Conservation (phyloP, 1,140 invertebrate species). For the Cherax destructor region DNA sequence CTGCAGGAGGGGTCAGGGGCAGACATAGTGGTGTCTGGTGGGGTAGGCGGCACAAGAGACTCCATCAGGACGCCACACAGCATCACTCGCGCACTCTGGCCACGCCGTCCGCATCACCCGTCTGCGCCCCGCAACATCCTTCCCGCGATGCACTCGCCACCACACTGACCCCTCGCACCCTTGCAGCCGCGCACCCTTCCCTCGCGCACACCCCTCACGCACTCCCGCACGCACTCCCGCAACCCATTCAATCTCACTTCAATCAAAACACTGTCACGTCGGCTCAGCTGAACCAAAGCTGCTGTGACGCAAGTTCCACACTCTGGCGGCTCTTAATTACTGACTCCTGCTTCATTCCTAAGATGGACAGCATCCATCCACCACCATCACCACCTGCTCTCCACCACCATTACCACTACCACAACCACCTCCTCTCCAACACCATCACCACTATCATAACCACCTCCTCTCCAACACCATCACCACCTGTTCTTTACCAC, state of each 20-base stretch:
- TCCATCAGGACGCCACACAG: background rate
- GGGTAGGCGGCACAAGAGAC: slow-evolving; percentile 9
- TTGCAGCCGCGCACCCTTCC: background rate
- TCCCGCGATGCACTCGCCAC: slow-evolving; percentile 29
- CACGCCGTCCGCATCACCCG: slow-evolving; percentile 47
- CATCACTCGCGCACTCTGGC: slow-evolving; percentile 17
- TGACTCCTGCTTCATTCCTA: too few relatives aligned
- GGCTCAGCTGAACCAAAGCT: background rate
- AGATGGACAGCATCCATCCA: background rate
- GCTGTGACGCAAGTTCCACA: background rate
- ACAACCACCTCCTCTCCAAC: too few relatives aligned
- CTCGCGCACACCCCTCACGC: background rate
- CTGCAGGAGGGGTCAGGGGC: slow-evolving; percentile 30
- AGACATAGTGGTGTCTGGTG: slow-evolving; percentile 19
- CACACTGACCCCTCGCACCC: slow-evolving; percentile 36
- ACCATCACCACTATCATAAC: too few relatives aligned
- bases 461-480: too few relatives aligned
- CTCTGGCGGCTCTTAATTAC: too few relatives aligned
- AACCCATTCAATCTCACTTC: slow-evolving; percentile 14
- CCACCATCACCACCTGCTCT: background rate
- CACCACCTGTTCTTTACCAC: background rate
- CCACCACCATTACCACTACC: too few relatives aligned
- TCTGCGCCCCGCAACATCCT: slow-evolving; percentile 38
- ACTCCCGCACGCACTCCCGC: slow-evolving; percentile 11
- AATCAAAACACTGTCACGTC: background rate